Percentiles rank a stretch among this genome's conserved stretches.
Evolutionary conservation across 2,888 invertebrate species (phyloP).

Genomic region (Mesorhabditis spiculigera): DNA sequence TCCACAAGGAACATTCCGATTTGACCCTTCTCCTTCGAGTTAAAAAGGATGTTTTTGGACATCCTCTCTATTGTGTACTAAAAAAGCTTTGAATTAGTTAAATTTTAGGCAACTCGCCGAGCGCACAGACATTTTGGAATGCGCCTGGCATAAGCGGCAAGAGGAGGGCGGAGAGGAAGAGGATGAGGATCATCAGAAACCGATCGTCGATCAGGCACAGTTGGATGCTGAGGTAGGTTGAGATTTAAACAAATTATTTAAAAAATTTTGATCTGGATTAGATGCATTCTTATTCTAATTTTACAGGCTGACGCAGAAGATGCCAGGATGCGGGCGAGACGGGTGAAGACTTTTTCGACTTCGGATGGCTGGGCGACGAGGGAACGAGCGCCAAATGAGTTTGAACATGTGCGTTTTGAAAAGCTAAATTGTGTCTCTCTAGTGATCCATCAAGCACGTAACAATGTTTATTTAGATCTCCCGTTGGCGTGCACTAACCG

Average conservation of each 20-base stretch:
- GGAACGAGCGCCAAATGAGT: slow-evolving; percentile 35
- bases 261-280: too few species aligned
- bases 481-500: slow-evolving; percentile 20
- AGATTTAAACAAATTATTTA: too few species aligned
- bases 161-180: slow-evolving; percentile 25
- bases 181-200: slow-evolving; percentile 7
- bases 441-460: background rate
- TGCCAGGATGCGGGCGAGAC: background rate
- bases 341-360: background rate
- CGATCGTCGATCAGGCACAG: background rate
- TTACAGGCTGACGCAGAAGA: background rate
- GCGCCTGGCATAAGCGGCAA: slow-evolving; percentile 33
- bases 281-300: background rate
- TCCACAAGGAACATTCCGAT: too few species aligned
- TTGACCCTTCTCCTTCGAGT: too few species aligned
- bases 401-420: slow-evolving; percentile 26
- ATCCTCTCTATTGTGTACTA: too few species aligned
- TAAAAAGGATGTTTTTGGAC: too few species aligned
- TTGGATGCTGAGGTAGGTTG: background rate
- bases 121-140: slow-evolving; percentile 43
- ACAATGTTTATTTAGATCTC: background rate
- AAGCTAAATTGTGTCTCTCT: background rate
- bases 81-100: background rate
- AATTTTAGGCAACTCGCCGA: slow-evolving; percentile 33
- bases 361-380: slow-evolving; percentile 3